Evolutionary conservation across 35 echinoderm and acorn worm species (phyloP).

Genomic region (Lytechinus variegatus): DNA sequence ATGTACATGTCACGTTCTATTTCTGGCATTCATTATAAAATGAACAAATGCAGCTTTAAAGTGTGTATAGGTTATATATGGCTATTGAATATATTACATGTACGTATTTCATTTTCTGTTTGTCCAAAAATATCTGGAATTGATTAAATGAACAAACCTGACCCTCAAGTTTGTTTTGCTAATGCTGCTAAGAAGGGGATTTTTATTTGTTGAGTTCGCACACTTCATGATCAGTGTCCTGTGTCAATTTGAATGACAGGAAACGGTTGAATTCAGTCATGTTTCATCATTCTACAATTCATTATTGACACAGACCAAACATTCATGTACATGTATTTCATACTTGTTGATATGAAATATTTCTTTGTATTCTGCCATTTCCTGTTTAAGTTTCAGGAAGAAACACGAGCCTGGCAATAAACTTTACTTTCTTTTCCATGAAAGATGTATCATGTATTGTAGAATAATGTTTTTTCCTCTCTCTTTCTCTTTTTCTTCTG

Average conservation of each 20-base stretch:
- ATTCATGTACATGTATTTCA: not conserved
- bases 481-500: constrained; percentile 52
- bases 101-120: too few species aligned
- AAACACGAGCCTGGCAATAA: not conserved
- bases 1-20: too few species aligned
- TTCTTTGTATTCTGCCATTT: not conserved
- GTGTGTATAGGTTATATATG: too few species aligned
- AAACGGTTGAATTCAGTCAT: not conserved
- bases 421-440: not conserved
- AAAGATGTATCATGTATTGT: not conserved
- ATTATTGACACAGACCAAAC: not conserved
- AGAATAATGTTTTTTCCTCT: not conserved
- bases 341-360: not conserved
- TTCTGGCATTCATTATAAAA: too few species aligned
- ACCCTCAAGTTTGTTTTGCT: too few species aligned
- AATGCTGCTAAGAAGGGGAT: not conserved
- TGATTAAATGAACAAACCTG: too few species aligned
- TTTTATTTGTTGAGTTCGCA: not conserved
- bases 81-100: too few species aligned
- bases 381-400: not conserved
- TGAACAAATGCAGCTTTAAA: too few species aligned
- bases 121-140: too few species aligned
- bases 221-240: not conserved
- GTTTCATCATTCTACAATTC: not conserved
- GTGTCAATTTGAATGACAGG: not conserved